Evolutionary conservation across 2,888 invertebrate species (phyloP).

Genomic region (Ferrisia virgata): DNA sequence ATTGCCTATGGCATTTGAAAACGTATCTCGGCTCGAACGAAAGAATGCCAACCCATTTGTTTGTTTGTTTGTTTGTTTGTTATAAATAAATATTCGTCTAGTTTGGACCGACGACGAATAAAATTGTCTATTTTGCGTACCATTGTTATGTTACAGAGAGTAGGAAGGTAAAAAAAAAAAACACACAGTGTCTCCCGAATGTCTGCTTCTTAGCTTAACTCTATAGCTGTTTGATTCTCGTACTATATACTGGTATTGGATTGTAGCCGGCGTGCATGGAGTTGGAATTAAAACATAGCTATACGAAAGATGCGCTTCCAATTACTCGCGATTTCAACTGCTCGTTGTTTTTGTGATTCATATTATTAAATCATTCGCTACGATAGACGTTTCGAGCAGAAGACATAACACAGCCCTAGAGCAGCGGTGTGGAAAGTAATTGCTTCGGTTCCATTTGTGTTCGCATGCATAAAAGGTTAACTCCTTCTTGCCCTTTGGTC

Average conservation of each 20-base stretch:
- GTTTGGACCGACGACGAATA: not conserved
- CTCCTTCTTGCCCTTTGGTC: not conserved
- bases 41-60: conserved; percentile 20
- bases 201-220: too few relatives aligned
- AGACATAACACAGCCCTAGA: not conserved
- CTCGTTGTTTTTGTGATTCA: not conserved
- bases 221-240: too few relatives aligned
- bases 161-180: too few relatives aligned
- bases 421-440: not conserved
- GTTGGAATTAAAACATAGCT: not conserved
- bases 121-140: conserved; percentile 30
- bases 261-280: not conserved
- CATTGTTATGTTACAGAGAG: too few relatives aligned
- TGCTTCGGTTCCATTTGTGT: conserved; percentile 13
- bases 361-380: conserved; percentile 14
- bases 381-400: not conserved
- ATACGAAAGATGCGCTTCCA: not conserved
- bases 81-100: conserved; percentile 27
- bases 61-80: too few relatives aligned
- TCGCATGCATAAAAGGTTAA: too few relatives aligned
- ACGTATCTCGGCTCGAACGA: not conserved
- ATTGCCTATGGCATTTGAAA: conserved; percentile 12
- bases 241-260: too few relatives aligned
- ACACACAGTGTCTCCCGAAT: not conserved
- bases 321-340: not conserved